Base-by-base conservation (phyloP, 2,888 invertebrate genomes). In the Ganaspis brasiliensis region DNA sequence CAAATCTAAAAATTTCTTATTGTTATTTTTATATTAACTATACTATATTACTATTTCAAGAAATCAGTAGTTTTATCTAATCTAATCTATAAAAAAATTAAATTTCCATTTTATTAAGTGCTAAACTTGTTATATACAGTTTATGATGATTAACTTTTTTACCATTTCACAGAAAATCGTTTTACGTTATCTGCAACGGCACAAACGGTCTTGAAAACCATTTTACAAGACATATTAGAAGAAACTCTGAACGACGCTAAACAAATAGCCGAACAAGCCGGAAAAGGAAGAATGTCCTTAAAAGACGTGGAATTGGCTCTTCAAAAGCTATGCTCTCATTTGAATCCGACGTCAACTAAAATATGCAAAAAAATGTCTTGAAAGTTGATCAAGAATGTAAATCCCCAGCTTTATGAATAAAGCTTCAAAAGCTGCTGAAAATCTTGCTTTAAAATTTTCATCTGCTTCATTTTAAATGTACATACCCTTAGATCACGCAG, bases 211-310 rank as follows among this genome's bases (percentile, higher is more conserved):
- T 86, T 90, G 76, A 87, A 87, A 78, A 82, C 86, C 74, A 86
- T 91, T 37, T 81, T 91, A 45, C 87, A 88, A 78, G 89, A 88
- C 82, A 87, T 91, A 80, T 85, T 91, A 80, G 89, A 90, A 82
- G 87, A 90, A 79, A 88, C 89, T 72, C 84, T 91, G 63, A 84
- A 87, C 83, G 88, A 91, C 72, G 91, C 90, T 74, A 87, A 83
- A 80, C 88, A 86, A 76, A 85, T 90, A 81, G 89, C 90, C 73
- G 84, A 85, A 77, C 77, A 74, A 63, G 84, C 88, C 73, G 90
- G 89, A 40, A 90, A 89, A 78, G 83, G 80, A 72, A 82, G 85
- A 79, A 86, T 89, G 75, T 88, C 88, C 63, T 81, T 83, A 55
- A 81, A 85, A 73, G 91, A 91, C 76, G 82, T 91, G 76, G 90